A percentile compares a stretch with the other conserved stretches of the same genome.
phyloP scores from a whole-genome alignment of 2,113 vertebrate genomes.

The Orientallactaga bullata region DNA sequence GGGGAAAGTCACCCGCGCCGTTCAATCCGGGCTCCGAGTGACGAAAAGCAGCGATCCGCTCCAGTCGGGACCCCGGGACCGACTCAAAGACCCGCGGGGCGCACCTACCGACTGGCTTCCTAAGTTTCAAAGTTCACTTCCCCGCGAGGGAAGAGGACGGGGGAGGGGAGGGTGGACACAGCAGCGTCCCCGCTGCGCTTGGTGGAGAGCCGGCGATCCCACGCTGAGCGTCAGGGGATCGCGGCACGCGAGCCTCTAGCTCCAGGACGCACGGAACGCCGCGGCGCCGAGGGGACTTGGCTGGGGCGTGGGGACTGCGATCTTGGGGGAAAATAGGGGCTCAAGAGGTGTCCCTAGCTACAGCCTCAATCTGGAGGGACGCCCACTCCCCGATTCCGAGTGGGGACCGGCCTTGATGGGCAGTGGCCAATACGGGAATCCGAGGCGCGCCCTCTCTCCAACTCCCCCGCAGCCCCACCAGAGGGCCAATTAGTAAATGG shows the following conservation, averaged over 20 bases:
- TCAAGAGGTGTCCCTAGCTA: background rate
- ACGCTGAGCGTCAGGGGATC: background rate
- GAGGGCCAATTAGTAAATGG: conserved; percentile 45
- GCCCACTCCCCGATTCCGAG: background rate
- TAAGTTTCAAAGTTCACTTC: conserved; percentile 86
- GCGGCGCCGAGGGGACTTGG: background rate
- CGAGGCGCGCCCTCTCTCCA: background rate
- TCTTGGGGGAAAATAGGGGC: background rate
- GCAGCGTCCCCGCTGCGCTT: background rate
- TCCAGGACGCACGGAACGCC: background rate
- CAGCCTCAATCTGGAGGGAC: background rate
- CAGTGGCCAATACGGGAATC: conserved; percentile 10
- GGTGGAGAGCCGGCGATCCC: background rate
- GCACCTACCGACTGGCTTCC: background rate
- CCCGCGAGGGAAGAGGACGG: background rate
- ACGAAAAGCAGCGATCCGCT: conserved; percentile 72
- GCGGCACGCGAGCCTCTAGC: background rate
- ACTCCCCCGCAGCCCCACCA: background rate
- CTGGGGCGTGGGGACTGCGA: conserved; percentile 21
- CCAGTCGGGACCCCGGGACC: background rate
- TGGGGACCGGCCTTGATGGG: conserved; percentile 28
- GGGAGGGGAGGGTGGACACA: background rate
- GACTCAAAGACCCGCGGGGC: conserved; percentile 33
- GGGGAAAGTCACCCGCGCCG: conserved; percentile 68
- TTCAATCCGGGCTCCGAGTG: conserved; percentile 80